These are phyloP conservation scores for Elysia chlorotica DNA, from an alignment of 1,140 invertebrate genomes.

Conservation along the genomic window DNA sequence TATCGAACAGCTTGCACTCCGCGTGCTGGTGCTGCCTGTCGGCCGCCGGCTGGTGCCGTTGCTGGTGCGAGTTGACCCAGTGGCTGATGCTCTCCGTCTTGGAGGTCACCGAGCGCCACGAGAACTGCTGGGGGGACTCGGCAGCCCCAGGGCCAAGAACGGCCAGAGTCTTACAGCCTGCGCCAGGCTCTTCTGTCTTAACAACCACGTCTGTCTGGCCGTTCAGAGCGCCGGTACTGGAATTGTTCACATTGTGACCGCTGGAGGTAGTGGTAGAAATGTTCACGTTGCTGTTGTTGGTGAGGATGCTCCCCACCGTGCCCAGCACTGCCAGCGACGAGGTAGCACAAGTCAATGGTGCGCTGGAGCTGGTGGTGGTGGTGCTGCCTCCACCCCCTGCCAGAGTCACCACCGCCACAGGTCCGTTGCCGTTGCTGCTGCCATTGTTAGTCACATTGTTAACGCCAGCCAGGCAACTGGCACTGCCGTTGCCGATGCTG, in stretches of 20 bases:
- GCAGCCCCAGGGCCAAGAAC: conserved; percentile 18
- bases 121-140: conserved; percentile 18
- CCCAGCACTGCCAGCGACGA: conserved; percentile 5
- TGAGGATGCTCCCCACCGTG: conserved; percentile 6
- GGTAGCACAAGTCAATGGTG: too few relatives aligned
- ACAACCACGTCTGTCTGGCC: too few relatives aligned
- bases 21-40: conserved; percentile 18
- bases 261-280: neutral
- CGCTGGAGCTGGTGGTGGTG: neutral
- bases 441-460: conserved; percentile 20
- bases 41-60: conserved; percentile 30
- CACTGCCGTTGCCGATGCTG: neutral
- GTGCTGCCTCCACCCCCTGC: neutral
- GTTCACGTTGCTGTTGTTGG: conserved; percentile 2
- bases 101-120: conserved; percentile 26
- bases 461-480: conserved; percentile 21
- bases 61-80: conserved; percentile 53
- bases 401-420: conserved; percentile 18
- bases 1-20: conserved; percentile 20
- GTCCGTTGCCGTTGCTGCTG: conserved; percentile 17
- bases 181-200: neutral
- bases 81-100: conserved; percentile 46
- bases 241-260: neutral
- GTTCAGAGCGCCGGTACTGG: neutral
- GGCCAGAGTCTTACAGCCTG: neutral